These are phyloP conservation scores for Lepidurus arcticus DNA, from an alignment of 1,140 invertebrate genomes.

Conservation along the genomic window DNA sequence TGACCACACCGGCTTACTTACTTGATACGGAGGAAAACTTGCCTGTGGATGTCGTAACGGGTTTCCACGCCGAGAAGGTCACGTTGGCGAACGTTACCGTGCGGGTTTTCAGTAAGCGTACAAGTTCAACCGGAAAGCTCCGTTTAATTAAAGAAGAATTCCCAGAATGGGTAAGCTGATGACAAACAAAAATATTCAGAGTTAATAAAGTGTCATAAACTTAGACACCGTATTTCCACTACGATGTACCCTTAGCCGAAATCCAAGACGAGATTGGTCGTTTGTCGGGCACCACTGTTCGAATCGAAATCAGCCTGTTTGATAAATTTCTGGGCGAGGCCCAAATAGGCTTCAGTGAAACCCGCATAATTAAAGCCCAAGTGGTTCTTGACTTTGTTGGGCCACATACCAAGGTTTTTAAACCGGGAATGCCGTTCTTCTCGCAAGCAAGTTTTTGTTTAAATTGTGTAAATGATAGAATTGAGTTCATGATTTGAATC, in stretches of 20 bases:
- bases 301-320: slow-evolving; percentile 28
- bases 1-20: slow-evolving; percentile 43
- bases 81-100: slow-evolving; percentile 44
- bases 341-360: slow-evolving; percentile 47
- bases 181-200: slow-evolving; percentile 29
- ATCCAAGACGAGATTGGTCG: slow-evolving; percentile 23
- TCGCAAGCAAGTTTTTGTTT: slow-evolving; percentile 46
- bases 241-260: slow-evolving; percentile 25
- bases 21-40: slow-evolving; percentile 43
- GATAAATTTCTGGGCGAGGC: slow-evolving; percentile 44
- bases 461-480: background rate
- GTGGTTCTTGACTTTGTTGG: slow-evolving; percentile 52
- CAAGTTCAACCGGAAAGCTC: slow-evolving; percentile 32
- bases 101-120: slow-evolving; percentile 38
- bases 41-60: slow-evolving; percentile 40
- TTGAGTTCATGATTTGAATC: background rate
- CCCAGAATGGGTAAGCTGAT: slow-evolving; percentile 33
- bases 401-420: slow-evolving; percentile 50
- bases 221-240: slow-evolving; percentile 32
- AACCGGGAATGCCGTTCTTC: slow-evolving; percentile 51
- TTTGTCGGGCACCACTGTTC: slow-evolving; percentile 25
- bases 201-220: slow-evolving; percentile 30
- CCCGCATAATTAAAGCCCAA: slow-evolving; percentile 48
- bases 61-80: slow-evolving; percentile 43
- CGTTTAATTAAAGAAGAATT: slow-evolving; percentile 33